Conservation (phyloP, 2,113 vertebrate genomes). For the Hydropotes inermis region DNA sequence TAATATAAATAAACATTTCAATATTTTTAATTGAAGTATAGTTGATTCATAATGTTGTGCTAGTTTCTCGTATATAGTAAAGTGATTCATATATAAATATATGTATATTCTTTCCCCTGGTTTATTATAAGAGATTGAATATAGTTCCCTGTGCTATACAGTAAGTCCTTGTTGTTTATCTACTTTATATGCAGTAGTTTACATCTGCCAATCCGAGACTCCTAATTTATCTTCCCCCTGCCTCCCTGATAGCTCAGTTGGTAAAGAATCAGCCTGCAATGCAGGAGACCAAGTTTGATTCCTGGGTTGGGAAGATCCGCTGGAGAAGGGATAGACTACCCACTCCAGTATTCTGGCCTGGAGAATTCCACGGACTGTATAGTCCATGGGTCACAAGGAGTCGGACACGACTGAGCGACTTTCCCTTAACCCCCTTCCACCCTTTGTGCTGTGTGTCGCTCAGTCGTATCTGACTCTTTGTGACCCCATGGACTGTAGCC, state of each 20-base stretch:
- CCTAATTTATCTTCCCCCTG: not conserved
- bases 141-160: not conserved
- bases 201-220: not conserved
- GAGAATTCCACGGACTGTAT: not conserved
- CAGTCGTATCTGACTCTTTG: not conserved
- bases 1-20: not conserved
- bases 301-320: not conserved
- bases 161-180: not conserved
- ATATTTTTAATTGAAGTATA: not conserved
- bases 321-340: not conserved
- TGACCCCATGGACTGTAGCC: not conserved
- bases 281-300: not conserved
- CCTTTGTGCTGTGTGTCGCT: not conserved
- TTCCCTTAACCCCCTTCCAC: not conserved
- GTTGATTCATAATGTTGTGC: not conserved
- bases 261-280: not conserved
- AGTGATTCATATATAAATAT: not conserved
- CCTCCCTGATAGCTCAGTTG: not conserved
- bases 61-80: not conserved
- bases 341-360: not conserved
- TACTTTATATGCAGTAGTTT: not conserved
- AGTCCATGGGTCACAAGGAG: fast-evolving
- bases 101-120: not conserved
- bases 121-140: not conserved
- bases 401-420: fast-evolving